Conservation (phyloP, 2,888 invertebrate species). For the Archaeoteleia sp. region DNA sequence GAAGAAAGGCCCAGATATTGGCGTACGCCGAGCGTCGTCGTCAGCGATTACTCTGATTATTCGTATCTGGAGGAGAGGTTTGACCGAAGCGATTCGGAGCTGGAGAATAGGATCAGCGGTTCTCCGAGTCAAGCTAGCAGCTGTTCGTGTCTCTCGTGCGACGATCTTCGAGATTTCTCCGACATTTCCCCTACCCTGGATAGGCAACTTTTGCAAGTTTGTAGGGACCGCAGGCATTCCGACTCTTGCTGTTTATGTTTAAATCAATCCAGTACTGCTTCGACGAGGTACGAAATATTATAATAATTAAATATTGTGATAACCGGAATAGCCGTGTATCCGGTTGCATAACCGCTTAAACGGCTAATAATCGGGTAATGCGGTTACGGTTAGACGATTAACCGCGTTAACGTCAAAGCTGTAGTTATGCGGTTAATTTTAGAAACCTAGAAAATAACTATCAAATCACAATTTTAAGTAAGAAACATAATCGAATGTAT, state of each 20-base stretch:
- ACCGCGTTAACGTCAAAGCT: no score
- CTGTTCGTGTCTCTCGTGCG: conserved; percentile 70
- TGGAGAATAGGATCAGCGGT: conserved; percentile 66
- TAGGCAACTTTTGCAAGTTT: conserved; percentile 61
- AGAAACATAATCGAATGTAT: no score
- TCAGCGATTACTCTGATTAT: conserved; percentile 90
- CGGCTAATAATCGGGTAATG: no score
- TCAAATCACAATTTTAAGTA: no score
- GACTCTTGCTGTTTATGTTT: conserved; percentile 69
- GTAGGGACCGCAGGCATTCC: conserved; percentile 68
- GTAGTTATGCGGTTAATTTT: no score
- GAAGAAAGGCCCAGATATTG: conserved; percentile 78
- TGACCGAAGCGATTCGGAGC: conserved; percentile 67
- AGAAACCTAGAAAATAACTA: no score
- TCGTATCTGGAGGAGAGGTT: conserved; percentile 70
- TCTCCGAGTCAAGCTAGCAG: conserved; percentile 69
- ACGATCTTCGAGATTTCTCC: conserved; percentile 63
- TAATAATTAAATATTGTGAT: no score
- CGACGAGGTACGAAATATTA: conserved; percentile 43
- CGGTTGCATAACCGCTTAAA: no score
- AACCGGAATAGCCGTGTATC: no score
- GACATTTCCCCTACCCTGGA: conserved; percentile 57
- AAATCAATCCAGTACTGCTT: conserved; percentile 50
- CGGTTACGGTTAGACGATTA: no score
- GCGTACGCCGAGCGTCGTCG: conserved; percentile 89